These are phyloP conservation scores for Trachelus iudaicus DNA, from an alignment of 2,888 invertebrate species.

Conservation along the genomic window DNA sequence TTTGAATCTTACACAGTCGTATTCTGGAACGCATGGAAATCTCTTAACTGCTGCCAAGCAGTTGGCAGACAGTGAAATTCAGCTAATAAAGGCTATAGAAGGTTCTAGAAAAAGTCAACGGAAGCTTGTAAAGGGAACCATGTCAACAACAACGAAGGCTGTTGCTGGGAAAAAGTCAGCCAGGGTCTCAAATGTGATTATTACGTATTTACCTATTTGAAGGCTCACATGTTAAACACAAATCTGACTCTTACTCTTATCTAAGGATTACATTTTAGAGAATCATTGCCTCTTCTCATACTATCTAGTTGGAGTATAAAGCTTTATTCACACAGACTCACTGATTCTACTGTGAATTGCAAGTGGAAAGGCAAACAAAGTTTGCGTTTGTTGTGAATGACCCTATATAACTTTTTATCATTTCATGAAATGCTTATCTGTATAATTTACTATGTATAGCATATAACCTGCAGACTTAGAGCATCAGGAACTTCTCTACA, in stretches of 20 bases:
- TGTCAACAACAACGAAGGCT: conserved; percentile 36
- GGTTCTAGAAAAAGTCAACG: conserved; percentile 35
- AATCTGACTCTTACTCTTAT: not conserved
- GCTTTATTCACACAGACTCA: too few relatives aligned
- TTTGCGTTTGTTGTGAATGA: too few relatives aligned
- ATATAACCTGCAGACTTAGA: not conserved
- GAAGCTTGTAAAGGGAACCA: conserved; percentile 24
- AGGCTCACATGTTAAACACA: not conserved
- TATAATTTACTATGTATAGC: not conserved
- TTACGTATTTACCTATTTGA: not conserved
- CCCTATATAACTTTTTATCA: not conserved
- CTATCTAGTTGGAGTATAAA: not conserved
- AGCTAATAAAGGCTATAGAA: conserved; percentile 52
- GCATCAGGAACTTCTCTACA: not conserved
- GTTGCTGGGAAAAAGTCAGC: conserved; percentile 35
- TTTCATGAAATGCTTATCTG: not conserved
- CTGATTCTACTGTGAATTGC: too few relatives aligned
- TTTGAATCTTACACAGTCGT: conserved; percentile 37
- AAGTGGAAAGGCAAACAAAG: too few relatives aligned
- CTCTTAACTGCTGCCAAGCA: conserved; percentile 53
- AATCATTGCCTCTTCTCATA: not conserved
- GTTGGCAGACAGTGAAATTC: conserved; percentile 56
- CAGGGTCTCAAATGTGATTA: conserved; percentile 49
- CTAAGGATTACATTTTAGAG: not conserved
- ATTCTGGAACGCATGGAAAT: conserved; percentile 40